Percentiles rank a stretch among this genome's conserved stretches.
Evolutionary conservation across 2,113 vertebrate species (phyloP).

Genomic region (Oncorhynchus mykiss): DNA sequence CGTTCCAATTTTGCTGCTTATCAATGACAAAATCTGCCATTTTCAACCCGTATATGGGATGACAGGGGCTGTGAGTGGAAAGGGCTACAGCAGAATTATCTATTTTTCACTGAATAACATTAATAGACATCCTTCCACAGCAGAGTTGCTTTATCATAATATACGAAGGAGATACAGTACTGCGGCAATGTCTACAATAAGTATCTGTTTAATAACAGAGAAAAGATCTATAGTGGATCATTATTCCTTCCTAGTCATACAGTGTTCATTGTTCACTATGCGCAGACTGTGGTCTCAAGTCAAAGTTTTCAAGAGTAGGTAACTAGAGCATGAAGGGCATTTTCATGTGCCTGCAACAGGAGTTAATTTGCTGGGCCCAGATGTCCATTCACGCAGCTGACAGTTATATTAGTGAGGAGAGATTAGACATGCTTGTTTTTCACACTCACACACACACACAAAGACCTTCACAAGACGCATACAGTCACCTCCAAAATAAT

Average conservation of each 20-base stretch:
- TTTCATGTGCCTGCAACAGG: neutral
- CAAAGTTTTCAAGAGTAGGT: too few relatives aligned
- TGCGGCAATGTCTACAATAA: neutral
- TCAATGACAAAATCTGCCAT: too few relatives aligned
- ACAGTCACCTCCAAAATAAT: neutral
- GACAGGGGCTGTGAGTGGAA: too few relatives aligned
- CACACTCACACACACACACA: neutral
- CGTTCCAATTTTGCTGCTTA: too few relatives aligned
- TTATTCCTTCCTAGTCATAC: too few relatives aligned
- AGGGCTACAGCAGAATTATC: neutral
- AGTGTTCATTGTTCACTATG: too few relatives aligned
- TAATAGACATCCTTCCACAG: neutral
- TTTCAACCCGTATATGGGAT: too few relatives aligned
- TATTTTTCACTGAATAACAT: neutral
- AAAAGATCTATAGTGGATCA: too few relatives aligned
- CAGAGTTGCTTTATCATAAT: neutral
- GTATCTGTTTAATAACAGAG: neutral
- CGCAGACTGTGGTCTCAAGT: too few relatives aligned
- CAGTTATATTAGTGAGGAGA: slow-evolving; percentile 42
- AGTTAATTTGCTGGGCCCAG: slow-evolving; percentile 10
- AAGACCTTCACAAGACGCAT: neutral
- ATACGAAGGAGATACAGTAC: neutral
- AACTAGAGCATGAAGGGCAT: neutral
- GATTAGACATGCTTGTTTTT: slow-evolving; percentile 37
- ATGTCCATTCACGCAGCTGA: slow-evolving; percentile 25